Percentiles rank a stretch among this genome's conserved stretches.
Conservation (phyloP, 2,888 invertebrate species). For the Melinopterus prodromus region DNA sequence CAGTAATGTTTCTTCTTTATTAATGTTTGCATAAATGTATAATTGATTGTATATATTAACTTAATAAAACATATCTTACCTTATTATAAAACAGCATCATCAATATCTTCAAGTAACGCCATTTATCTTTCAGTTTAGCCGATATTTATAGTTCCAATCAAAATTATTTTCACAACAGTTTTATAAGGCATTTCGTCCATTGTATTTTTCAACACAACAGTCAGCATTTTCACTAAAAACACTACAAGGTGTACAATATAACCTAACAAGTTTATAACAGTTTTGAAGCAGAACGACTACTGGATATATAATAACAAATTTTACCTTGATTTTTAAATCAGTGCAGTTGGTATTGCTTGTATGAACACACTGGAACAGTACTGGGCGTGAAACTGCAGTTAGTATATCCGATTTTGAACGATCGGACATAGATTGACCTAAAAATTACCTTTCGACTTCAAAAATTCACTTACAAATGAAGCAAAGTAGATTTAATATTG, state of each 20-base stretch:
- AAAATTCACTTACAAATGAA: background rate
- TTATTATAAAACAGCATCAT: background rate
- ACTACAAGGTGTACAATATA: background rate
- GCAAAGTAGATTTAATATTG: background rate
- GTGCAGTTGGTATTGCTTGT: background rate
- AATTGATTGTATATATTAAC: too few species aligned
- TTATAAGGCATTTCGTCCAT: constrained; percentile 20
- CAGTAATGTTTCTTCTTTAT: too few species aligned
- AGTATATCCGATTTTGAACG: background rate
- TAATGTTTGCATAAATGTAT: too few species aligned
- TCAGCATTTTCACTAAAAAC: background rate
- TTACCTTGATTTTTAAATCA: background rate
- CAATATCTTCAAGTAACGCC: background rate
- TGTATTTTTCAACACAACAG: background rate
- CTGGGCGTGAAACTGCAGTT: background rate
- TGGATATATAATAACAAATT: background rate
- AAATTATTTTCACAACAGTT: constrained; percentile 24
- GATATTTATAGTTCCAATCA: constrained; percentile 4
- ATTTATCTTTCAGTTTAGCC: background rate
- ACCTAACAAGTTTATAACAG: background rate
- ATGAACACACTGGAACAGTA: background rate
- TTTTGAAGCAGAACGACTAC: background rate
- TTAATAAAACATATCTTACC: background rate
- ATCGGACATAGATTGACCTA: background rate
- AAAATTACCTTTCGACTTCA: background rate